These are phyloP conservation scores for Drosophila nigricruria DNA, from an alignment of 2,888 invertebrate genomes.

Conservation along the genomic window DNA sequence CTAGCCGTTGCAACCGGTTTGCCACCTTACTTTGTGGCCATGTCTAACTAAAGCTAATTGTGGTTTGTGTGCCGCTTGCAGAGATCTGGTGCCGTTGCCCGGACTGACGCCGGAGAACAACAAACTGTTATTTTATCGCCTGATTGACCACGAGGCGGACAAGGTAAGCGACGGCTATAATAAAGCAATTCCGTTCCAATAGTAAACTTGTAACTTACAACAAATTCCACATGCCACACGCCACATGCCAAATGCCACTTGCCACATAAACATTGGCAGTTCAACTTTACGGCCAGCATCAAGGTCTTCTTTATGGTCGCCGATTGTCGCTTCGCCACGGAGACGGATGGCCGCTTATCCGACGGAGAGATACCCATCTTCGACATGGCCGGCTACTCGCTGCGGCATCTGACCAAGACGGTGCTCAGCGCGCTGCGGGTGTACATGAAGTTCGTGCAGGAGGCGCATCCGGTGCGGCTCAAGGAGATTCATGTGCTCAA, in stretches of 20 bases:
- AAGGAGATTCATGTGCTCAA: conserved; percentile 89
- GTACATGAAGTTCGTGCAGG: conserved; percentile 91
- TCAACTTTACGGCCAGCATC: conserved; percentile 88
- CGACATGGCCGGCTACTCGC: conserved; percentile 88
- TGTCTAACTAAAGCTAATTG: conserved; percentile 19
- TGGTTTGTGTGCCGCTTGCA: conserved; percentile 79
- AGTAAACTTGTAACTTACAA: conserved; percentile 8
- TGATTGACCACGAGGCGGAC: conserved; percentile 88
- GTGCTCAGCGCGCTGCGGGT: conserved; percentile 88
- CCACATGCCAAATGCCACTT: neutral
- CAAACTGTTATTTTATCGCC: conserved; percentile 89
- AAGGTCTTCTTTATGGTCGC: conserved; percentile 91
- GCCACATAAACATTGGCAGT: conserved; percentile 80
- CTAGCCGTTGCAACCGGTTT: conserved; percentile 32
- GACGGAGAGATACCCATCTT: conserved; percentile 91
- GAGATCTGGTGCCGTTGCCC: conserved; percentile 90
- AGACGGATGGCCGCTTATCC: conserved; percentile 86
- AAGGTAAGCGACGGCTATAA: conserved; percentile 70
- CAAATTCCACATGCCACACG: neutral
- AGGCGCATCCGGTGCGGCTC: conserved; percentile 89
- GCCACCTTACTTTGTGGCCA: conserved; percentile 28
- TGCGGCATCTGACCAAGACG: conserved; percentile 88
- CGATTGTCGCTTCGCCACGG: conserved; percentile 87
- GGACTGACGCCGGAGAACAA: conserved; percentile 89
- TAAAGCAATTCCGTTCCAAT: neutral